phyloP scores from a whole-genome alignment of 2,888 invertebrate genomes.

The Drosophila infuscata region DNA sequence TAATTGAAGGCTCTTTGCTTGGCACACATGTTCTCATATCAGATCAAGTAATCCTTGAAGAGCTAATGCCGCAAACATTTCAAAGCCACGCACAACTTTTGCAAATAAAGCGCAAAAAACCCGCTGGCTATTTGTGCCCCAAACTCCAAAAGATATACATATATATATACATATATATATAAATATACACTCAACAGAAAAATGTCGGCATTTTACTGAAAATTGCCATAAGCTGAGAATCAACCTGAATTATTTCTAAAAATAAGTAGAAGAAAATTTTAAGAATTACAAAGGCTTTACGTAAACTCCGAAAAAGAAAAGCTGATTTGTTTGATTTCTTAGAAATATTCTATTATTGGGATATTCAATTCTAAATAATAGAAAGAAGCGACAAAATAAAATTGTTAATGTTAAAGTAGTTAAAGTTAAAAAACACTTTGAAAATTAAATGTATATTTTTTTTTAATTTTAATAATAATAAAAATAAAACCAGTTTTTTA shows the following conservation, averaged over 20 bases:
- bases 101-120: conserved; percentile 29
- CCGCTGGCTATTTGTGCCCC: conserved; percentile 61
- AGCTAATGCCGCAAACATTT: conserved; percentile 32
- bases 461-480: no score
- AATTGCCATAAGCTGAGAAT: neutral
- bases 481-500: neutral
- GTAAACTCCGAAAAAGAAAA: no score
- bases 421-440: no score
- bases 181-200: neutral
- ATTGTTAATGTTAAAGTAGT: no score
- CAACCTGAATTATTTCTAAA: neutral
- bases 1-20: conserved; percentile 26
- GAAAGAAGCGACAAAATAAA: no score
- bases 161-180: neutral
- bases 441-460: no score
- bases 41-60: conserved; percentile 5
- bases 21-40: conserved; percentile 16
- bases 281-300: no score
- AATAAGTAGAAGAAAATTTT: no score
- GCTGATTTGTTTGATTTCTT: no score
- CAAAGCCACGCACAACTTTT: conserved; percentile 41
- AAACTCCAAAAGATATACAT: conserved; percentile 24
- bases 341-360: no score
- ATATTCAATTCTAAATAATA: no score
- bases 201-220: accelerated